A percentile compares a stretch with the other conserved stretches of the same genome.
These are phyloP conservation scores for Macaria liturata DNA, from an alignment of 2,888 invertebrate genomes.

Conservation along the genomic window DNA sequence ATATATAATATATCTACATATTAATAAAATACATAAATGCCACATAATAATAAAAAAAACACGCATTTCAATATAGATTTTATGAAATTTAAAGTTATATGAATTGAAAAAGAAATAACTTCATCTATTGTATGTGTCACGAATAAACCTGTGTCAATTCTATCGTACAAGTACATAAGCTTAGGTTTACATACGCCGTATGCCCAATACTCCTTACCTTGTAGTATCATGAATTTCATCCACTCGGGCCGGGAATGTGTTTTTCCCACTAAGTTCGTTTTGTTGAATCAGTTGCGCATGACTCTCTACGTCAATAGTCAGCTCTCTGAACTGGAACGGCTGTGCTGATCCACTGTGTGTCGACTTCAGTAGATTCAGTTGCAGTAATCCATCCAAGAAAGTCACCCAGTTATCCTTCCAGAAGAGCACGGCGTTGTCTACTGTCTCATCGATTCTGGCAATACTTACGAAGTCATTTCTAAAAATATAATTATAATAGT, in stretches of 20 bases:
- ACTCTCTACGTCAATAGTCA: constrained; percentile 45
- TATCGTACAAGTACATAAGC: no score
- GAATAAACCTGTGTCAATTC: no score
- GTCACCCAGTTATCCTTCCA: constrained; percentile 92
- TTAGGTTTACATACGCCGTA: no score
- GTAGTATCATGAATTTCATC: constrained; percentile 36
- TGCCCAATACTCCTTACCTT: constrained; percentile 37
- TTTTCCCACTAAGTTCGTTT: constrained; percentile 19
- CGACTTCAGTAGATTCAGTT: constrained; percentile 86
- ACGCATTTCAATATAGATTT: no score
- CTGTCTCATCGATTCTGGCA: constrained; percentile 38
- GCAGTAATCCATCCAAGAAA: constrained; percentile 92
- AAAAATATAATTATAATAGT: constrained; percentile 10
- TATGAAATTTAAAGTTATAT: no score
- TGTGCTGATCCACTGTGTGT: constrained; percentile 84
- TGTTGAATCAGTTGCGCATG: constrained; percentile 15
- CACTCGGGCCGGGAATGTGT: constrained; percentile 36
- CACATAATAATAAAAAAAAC: no score
- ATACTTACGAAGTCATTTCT: constrained; percentile 57
- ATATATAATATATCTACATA: no score
- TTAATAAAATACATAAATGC: no score
- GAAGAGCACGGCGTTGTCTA: constrained; percentile 58
- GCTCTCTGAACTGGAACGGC: constrained; percentile 72
- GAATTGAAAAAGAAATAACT: no score
- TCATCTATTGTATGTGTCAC: no score